These are phyloP conservation scores for Pristionchus pacificus DNA, from an alignment of 1,140 invertebrate species.

Conservation along the genomic window DNA sequence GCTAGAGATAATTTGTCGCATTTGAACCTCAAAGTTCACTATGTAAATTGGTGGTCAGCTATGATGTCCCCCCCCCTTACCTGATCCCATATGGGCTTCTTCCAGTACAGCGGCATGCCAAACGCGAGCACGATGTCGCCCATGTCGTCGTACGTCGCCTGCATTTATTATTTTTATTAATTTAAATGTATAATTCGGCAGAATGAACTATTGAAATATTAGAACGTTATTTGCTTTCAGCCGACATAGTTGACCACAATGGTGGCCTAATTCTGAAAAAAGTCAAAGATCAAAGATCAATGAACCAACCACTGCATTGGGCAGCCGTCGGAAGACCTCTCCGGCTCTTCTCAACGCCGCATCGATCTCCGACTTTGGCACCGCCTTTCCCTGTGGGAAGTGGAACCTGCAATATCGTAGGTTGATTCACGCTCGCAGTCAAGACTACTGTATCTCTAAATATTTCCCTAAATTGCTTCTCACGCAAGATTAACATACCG, in stretches of 20 bases:
- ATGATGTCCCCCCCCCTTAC: not conserved
- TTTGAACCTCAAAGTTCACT: no score
- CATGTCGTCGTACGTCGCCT: slow-evolving; percentile 29
- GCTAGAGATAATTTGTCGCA: no score
- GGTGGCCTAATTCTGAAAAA: no score
- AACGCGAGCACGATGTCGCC: slow-evolving; percentile 19
- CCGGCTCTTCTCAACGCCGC: slow-evolving; percentile 31
- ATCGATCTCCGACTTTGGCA: slow-evolving; percentile 32
- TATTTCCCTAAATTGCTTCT: not conserved
- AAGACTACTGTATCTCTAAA: no score
- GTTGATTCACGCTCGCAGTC: not conserved
- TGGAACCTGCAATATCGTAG: slow-evolving; percentile 23
- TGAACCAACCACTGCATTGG: slow-evolving; percentile 18
- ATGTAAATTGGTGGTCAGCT: no score
- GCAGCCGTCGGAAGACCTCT: slow-evolving; percentile 32
- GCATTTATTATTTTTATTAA: not conserved
- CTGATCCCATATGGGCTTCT: slow-evolving; percentile 23
- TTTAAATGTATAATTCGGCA: not conserved
- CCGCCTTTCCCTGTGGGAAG: slow-evolving; percentile 40
- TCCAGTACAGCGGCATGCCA: slow-evolving; percentile 36
- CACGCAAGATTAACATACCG: not conserved
- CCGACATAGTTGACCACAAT: no score
- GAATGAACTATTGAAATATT: no score
- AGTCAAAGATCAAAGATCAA: not conserved
- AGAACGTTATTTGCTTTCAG: no score